Percentiles rank a stretch among this genome's conserved stretches.
phyloP scores from a whole-genome alignment of 2,888 invertebrate species.

The Patella ulyssiponensis region DNA sequence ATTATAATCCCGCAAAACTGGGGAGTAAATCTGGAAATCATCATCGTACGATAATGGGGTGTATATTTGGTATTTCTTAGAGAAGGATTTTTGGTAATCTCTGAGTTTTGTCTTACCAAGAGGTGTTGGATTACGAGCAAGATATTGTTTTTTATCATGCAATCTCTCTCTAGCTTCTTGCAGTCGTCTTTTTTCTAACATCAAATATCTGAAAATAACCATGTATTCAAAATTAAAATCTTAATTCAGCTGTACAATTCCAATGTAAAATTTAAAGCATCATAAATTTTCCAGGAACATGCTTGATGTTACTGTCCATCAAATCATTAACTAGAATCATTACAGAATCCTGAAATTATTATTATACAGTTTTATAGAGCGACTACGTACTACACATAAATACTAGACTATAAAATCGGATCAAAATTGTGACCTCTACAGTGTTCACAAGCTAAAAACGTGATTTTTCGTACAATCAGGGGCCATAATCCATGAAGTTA shows the following conservation, averaged over 20 bases:
- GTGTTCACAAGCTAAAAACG: no score
- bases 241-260: no score
- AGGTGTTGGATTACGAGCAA: constrained; percentile 45
- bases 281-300: no score
- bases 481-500: no score
- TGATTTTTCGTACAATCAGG: no score
- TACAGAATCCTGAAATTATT: background rate
- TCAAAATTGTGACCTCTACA: no score
- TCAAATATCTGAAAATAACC: constrained; percentile 46
- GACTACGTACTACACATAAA: background rate
- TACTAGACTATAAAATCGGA: no score
- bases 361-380: constrained; percentile 5
- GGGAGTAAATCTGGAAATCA: constrained; percentile 33
- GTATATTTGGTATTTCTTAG: constrained; percentile 34
- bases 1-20: constrained; percentile 8
- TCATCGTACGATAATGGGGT: constrained; percentile 31
- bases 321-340: no score
- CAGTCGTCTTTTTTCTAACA: constrained; percentile 49
- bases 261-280: no score
- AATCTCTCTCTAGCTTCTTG: constrained; percentile 52
- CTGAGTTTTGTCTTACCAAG: constrained; percentile 44
- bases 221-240: background rate
- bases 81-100: constrained; percentile 33
- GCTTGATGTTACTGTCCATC: no score
- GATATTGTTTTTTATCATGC: constrained; percentile 45